Conservation (phyloP, 2,797 vertebrate species). For the Ispidina picta region DNA sequence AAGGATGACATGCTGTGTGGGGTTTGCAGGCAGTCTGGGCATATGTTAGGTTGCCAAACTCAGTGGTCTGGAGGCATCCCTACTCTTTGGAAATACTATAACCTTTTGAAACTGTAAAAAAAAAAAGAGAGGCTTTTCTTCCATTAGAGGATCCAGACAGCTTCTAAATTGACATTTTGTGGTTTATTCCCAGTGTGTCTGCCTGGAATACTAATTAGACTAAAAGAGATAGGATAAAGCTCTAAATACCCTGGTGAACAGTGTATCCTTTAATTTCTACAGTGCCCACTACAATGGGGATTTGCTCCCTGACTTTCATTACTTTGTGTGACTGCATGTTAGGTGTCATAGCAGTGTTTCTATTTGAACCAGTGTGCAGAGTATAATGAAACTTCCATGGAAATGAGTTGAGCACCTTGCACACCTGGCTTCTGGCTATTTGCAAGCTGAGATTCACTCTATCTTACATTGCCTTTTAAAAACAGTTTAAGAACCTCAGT, state of each 20-base stretch:
- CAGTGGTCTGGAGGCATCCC: background rate
- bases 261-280: background rate
- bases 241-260: background rate
- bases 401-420: background rate
- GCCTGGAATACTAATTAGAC: background rate
- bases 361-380: background rate
- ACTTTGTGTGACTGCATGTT: background rate
- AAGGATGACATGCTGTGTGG: background rate
- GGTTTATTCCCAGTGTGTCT: background rate
- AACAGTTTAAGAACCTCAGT: background rate
- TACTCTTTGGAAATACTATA: background rate
- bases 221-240: background rate
- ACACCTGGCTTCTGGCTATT: background rate
- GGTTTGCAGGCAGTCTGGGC: background rate
- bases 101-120: conserved; percentile 33
- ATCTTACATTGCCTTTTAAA: background rate
- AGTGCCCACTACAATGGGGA: background rate
- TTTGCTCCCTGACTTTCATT: background rate
- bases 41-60: conserved; percentile 15
- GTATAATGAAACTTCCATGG: background rate
- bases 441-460: background rate
- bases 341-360: background rate
- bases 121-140: background rate
- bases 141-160: background rate
- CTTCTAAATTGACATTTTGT: background rate